These are phyloP conservation scores for Adelosebastes latens DNA, from an alignment of 2,797 vertebrate species.

Conservation along the genomic window DNA sequence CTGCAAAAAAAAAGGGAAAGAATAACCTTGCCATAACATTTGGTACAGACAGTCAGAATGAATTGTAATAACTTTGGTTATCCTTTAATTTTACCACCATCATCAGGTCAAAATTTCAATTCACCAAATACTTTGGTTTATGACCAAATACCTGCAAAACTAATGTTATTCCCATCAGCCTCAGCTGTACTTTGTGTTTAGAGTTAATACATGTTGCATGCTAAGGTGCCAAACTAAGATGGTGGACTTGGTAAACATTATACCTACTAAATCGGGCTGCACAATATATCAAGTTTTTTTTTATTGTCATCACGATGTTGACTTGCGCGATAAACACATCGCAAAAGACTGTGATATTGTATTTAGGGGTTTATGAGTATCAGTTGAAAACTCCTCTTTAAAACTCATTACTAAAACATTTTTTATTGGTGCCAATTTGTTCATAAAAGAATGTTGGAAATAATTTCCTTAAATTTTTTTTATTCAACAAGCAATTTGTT, in stretches of 20 bases:
- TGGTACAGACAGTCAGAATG: not conserved
- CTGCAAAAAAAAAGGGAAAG: not conserved
- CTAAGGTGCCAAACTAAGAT: not conserved
- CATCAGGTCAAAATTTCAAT: not conserved
- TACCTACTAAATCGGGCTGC: not conserved
- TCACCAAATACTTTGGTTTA: not conserved
- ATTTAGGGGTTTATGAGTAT: too few species aligned
- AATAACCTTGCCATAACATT: not conserved
- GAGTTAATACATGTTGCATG: not conserved
- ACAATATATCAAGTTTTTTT: too few species aligned
- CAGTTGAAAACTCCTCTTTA: too few species aligned
- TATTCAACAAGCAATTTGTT: too few species aligned
- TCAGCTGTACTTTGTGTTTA: not conserved
- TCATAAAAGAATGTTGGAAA: too few species aligned
- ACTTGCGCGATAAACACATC: too few species aligned
- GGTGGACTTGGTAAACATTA: not conserved
- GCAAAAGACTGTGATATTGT: too few species aligned
- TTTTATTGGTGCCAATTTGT: too few species aligned
- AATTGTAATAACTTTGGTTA: not conserved
- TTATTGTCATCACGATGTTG: too few species aligned
- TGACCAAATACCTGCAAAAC: not conserved
- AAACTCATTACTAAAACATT: too few species aligned
- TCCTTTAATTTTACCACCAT: not conserved
- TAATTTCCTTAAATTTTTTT: too few species aligned
- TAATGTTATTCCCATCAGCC: not conserved